Base-by-base conservation (phyloP, 2,888 invertebrate genomes). In the Vandiemenella viatica region DNA sequence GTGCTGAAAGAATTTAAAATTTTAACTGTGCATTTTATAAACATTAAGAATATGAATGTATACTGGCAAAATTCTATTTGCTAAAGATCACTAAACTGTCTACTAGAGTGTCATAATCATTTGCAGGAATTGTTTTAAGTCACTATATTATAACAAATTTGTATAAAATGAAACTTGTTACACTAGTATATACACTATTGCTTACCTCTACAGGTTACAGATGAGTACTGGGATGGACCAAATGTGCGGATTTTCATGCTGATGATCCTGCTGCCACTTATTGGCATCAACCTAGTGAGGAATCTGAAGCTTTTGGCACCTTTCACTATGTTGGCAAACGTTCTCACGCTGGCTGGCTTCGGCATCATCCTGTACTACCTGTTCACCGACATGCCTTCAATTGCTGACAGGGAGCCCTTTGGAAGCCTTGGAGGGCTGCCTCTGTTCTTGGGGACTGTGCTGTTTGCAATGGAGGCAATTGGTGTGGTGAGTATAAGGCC, bases 401-500 rank as follows among this genome's bases (percentile, higher is more conserved):
- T 83, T 1, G 73, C 76, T 8, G 75, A 76, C 38, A 74, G 77
- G 51, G 71, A 71, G 4, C 70, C 79, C 1, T 73, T 81, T 45
- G 87, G 83, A 1, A 68, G 75, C 7, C 62, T 80, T 3, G 67
- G 71, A 23, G 74, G 79, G 48, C 83, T 90, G 60, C 96, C 97
- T 0, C 72, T 97, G 1, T 97, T 89, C 70, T 93, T 97, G 64
- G 95, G 96, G 37, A 96, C 93, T 0, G 95, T 92, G 0, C 74
- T 97, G 44, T 97, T 93, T 65, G 90, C 97, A 0, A 77, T 97
- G 59, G 96, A 97, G 72, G 93, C 95, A 47, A 93, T 96, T 57
- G 86, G 86, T 46, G 85, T 87, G 67, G 86, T 88, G 65, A 74
- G 81, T 73, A 53, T 37, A n/a, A n/a, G n/a, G n/a, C n/a, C n/a